These are phyloP conservation scores for Acanthosepion lycidas DNA, from an alignment of 2,888 invertebrate species.

Conservation along the genomic window DNA sequence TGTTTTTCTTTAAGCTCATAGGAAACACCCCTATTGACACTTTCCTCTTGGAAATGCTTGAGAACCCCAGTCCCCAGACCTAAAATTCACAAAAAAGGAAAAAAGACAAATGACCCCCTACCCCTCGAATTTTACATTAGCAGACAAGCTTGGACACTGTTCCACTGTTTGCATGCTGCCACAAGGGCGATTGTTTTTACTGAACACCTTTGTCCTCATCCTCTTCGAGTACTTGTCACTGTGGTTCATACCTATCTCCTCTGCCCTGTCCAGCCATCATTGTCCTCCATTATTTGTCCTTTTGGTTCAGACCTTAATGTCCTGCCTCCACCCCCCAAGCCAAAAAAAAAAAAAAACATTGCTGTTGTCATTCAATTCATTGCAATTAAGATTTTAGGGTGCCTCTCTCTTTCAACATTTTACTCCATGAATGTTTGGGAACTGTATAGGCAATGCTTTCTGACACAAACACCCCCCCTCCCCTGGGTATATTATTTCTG, in stretches of 20 bases:
- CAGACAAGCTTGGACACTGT: no score
- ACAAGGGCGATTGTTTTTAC: no score
- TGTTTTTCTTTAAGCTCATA: conserved; percentile 94
- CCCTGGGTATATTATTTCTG: not conserved
- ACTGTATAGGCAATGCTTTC: not conserved
- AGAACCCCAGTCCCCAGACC: conserved; percentile 63
- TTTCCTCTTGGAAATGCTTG: conserved; percentile 78
- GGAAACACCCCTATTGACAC: conserved; percentile 89
- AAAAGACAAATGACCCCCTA: not conserved
- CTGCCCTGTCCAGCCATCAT: not conserved
- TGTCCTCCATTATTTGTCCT: not conserved
- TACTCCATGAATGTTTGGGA: not conserved
- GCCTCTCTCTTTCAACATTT: not conserved
- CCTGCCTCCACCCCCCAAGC: not conserved
- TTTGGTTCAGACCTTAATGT: not conserved
- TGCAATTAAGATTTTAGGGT: no score
- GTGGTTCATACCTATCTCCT: not conserved
- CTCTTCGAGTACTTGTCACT: not conserved
- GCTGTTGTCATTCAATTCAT: no score
- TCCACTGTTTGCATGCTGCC: not conserved
- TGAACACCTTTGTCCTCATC: not conserved
- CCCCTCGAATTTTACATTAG: not conserved
- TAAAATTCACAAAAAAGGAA: conserved; percentile 46
- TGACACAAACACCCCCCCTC: not conserved
- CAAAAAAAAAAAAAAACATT: not conserved